Evolutionary conservation across 2,888 invertebrate species (phyloP).

Genomic region (Drosophila mettleri): DNA sequence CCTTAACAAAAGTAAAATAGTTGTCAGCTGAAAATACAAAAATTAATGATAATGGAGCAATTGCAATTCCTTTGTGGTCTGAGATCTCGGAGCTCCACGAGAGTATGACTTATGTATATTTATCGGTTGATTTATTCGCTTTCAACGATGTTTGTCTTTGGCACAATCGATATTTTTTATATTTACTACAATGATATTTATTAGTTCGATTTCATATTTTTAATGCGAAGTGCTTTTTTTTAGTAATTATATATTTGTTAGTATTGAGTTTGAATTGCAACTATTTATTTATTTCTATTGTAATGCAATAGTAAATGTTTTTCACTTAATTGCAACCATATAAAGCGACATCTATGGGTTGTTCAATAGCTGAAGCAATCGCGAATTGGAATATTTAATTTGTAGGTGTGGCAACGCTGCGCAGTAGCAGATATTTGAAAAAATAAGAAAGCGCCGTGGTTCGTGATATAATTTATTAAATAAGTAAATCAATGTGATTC

Average conservation of each 20-base stretch:
- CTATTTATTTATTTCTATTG: no score
- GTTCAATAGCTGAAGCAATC: neutral
- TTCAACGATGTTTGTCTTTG: neutral
- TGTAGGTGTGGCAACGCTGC: constrained; percentile 12
- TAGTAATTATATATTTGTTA: accelerated
- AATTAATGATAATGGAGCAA: no score
- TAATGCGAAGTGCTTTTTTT: no score
- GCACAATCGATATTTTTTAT: neutral
- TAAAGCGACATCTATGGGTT: constrained; percentile 19
- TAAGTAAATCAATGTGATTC: constrained; percentile 81
- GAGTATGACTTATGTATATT: neutral
- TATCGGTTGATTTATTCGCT: neutral
- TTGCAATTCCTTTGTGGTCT: neutral
- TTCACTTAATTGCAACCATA: no score
- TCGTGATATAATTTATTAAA: constrained; percentile 45
- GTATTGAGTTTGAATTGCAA: neutral
- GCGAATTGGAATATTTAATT: neutral
- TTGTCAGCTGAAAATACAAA: no score
- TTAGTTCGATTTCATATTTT: no score
- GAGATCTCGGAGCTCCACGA: no score
- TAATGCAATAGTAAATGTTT: no score
- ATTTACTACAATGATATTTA: no score
- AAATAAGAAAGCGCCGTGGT: neutral
- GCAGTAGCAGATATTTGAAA: neutral
- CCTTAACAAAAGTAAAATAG: neutral